Evolutionary conservation across 2,888 invertebrate species (phyloP), one percentile per base, ranked within the genome.

Genomic region (Piscicola geometra): DNA sequence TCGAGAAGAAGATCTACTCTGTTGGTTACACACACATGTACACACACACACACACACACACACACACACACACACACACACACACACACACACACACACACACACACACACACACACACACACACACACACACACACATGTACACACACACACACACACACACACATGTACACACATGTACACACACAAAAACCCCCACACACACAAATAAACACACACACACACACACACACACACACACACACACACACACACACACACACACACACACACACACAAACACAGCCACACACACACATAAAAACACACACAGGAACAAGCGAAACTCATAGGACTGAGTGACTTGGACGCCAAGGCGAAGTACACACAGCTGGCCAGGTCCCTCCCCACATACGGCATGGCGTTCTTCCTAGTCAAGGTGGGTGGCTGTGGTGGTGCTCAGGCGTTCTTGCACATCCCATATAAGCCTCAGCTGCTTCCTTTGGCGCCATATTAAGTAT

Each of bases 391-490:
- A 0, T 99, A 99, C 84, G 99, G 99, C 2, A 97, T 99, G n/a
- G 97, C 98, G 0, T 99, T 99, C 89, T 99, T 99, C 88, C 88
- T 99, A 60, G 98, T 99, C 71, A 99, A 98, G 89, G 91, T 91
- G 81, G 15, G 41, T 41, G 41, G 41, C 15, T 5, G 41, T 5
- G 41, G 41, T 41, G 41, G 15, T 41, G 5, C 5, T 41, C 9
- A 41, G n/a, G n/a, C n/a, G n/a, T n/a, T n/a, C n/a, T n/a, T n/a
- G n/a, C n/a, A n/a, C n/a, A n/a, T n/a, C n/a, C n/a, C n/a, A n/a
- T n/a, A n/a, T n/a, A n/a, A n/a, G n/a, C n/a, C n/a, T n/a, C n/a
- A n/a, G n/a, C n/a, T n/a, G n/a, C n/a, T n/a, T n/a, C n/a, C n/a
- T n/a, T n/a, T n/a, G n/a, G n/a, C n/a, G n/a, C n/a, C n/a, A n/a